Percentiles rank a stretch among this genome's conserved stretches.
These are phyloP conservation scores for Microtus montanus DNA, from an alignment of 2,113 vertebrate genomes.

Conservation along the genomic window DNA sequence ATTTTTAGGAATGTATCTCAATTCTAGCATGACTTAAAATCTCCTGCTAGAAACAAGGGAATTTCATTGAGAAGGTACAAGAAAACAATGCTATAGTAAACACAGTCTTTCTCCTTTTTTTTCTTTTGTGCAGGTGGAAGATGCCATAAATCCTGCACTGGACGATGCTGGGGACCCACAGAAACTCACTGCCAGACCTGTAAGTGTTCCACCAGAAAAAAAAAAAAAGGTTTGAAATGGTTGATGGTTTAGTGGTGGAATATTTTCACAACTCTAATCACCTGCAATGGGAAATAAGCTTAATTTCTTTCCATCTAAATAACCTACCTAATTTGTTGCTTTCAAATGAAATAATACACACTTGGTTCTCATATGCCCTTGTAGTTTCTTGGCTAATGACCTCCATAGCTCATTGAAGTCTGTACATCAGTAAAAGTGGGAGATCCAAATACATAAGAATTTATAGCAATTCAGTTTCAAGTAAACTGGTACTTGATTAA, in stretches of 20 bases:
- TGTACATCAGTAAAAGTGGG: neutral
- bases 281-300: neutral
- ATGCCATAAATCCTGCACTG: constrained; percentile 96
- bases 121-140: constrained; percentile 88
- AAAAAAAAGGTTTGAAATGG: neutral
- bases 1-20: constrained; percentile 51
- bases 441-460: neutral
- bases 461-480: neutral
- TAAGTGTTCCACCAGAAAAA: constrained; percentile 85
- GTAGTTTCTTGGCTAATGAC: constrained; percentile 28
- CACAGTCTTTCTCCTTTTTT: neutral
- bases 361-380: neutral
- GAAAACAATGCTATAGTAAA: constrained; percentile 11
- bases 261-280: neutral
- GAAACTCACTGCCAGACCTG: constrained; percentile 96
- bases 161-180: constrained; percentile 96
- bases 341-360: constrained; percentile 17
- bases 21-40: neutral
- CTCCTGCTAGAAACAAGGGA: neutral
- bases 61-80: neutral
- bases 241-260: neutral
- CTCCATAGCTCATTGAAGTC: neutral
- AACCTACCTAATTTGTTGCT: neutral
- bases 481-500: neutral
- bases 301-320: neutral